Evolutionary conservation across 2,888 invertebrate genomes (phyloP), one percentile per base, ranked within the genome.

Genomic region (Agrypnus murinus): DNA sequence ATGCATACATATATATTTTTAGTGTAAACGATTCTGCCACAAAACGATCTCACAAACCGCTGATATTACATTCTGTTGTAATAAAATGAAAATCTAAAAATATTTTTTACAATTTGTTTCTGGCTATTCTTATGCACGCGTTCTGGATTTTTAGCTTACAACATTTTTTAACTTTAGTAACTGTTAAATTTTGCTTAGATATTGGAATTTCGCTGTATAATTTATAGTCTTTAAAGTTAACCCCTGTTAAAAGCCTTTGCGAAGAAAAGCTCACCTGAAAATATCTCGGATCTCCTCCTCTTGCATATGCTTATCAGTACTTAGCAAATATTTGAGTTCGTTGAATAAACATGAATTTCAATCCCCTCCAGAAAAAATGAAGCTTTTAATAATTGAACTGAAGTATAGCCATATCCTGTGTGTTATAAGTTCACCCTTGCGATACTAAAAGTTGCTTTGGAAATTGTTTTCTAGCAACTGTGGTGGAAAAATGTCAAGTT

Each of bases 141-240:
- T n/a, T n/a, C 10, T 34, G 12, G 19, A 1, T 40, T 58, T 58
- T 40, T 38, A 38, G 15, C 40, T n/a, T 7, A 10, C 9, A 17
- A 12, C n/a, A 36, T 36, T 55, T 17, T 36, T 43, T 25, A 12
- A 40, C 40, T 59, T 19, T 15, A 45, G 45, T 32, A 19, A 32
- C 60, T 14, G 60, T 60, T 60, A 60, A 59, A 59, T 60, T 45
- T 60, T 25, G 32, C 46, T 12, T 12, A 19, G 46, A 60, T 60
- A 19, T 60, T 10, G 45, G 34, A 60, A 60, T 60, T 60, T 43
- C 43, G 31, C 32, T 46, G 60, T 45, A 45, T 60, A 60, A 60
- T 60, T 60, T 60, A 60, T 43, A 46, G 46, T 43, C 8, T 60
- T 60, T 31, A 60, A 60, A 60, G 60, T 60, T 60, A 60, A 60